Conservation (phyloP, 2,888 invertebrate species). For the Diplolepis rosae region DNA sequence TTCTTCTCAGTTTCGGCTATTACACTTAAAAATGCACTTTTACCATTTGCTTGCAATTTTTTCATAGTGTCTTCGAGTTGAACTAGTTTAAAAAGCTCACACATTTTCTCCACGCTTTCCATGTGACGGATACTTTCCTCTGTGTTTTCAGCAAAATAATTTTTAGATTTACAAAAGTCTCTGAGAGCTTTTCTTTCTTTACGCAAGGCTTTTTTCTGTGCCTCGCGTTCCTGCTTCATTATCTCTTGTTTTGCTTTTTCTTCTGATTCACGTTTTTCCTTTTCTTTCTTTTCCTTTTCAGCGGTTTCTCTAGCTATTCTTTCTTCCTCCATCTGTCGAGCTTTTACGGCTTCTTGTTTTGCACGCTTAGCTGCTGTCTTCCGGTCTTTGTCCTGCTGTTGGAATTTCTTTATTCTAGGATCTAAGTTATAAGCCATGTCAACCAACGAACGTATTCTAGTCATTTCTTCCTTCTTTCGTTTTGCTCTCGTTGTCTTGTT, state of each 20-base stretch:
- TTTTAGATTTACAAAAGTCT: constrained; percentile 86
- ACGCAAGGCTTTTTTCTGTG: constrained; percentile 88
- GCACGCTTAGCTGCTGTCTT: constrained; percentile 93
- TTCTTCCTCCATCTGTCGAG: constrained; percentile 89
- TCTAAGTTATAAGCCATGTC: constrained; percentile 96
- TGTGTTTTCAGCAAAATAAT: constrained; percentile 84
- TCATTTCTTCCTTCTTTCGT: constrained; percentile 97
- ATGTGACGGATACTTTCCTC: constrained; percentile 87
- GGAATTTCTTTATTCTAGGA: constrained; percentile 93
- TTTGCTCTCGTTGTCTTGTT: constrained; percentile 95
- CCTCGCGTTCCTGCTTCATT: constrained; percentile 89
- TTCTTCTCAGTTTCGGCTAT: constrained; percentile 84
- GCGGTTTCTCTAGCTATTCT: constrained; percentile 83
- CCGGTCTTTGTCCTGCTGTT: constrained; percentile 93
- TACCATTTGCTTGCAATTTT: constrained; percentile 80
- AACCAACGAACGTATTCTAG: constrained; percentile 90
- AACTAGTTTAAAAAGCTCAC: constrained; percentile 83
- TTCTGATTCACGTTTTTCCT: constrained; percentile 86
- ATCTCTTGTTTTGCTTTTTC: constrained; percentile 88
- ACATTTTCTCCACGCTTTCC: constrained; percentile 91
- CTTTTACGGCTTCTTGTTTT: constrained; percentile 87
- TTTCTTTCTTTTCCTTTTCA: constrained; percentile 77
- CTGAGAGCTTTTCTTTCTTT: constrained; percentile 89
- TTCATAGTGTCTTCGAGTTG: constrained; percentile 87
- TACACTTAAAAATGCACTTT: constrained; percentile 80